Conservation (phyloP, 2,797 vertebrate genomes). For the Carduelis carduelis region DNA sequence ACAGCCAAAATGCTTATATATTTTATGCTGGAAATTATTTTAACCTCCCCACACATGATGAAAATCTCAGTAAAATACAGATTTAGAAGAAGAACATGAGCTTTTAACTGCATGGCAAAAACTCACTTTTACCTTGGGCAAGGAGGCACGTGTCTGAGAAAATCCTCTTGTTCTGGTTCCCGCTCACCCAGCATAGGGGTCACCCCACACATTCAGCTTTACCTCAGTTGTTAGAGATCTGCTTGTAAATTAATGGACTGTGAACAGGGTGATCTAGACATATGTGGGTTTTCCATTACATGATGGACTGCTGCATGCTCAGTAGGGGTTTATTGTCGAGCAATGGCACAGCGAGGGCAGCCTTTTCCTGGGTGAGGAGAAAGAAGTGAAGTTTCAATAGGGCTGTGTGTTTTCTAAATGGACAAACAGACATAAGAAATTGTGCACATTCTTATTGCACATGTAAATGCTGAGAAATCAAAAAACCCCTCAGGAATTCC, state of each 20-base stretch:
- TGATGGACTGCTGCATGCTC: not conserved
- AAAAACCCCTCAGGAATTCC: not conserved
- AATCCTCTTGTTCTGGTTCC: not conserved
- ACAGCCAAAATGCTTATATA: not conserved
- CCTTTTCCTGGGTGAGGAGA: not conserved
- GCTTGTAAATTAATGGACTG: not conserved
- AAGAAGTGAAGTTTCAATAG: not conserved
- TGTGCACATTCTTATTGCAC: not conserved
- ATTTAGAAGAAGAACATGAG: not conserved
- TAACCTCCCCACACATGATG: not conserved
- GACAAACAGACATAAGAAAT: not conserved
- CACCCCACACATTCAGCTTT: not conserved
- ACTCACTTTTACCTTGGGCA: not conserved
- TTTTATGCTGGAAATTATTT: not conserved
- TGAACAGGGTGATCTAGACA: not conserved
- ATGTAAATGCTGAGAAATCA: not conserved
- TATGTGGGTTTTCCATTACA: not conserved
- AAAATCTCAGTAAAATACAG: not conserved
- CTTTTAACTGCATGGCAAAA: not conserved
- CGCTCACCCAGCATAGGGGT: accelerated
- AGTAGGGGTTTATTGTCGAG: not conserved
- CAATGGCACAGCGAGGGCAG: accelerated
- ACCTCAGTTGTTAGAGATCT: not conserved
- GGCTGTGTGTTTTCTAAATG: not conserved
- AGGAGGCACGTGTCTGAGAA: accelerated